Evolutionary conservation across 1,140 invertebrate genomes (phyloP).

Genomic region (Onthophagus taurus): DNA sequence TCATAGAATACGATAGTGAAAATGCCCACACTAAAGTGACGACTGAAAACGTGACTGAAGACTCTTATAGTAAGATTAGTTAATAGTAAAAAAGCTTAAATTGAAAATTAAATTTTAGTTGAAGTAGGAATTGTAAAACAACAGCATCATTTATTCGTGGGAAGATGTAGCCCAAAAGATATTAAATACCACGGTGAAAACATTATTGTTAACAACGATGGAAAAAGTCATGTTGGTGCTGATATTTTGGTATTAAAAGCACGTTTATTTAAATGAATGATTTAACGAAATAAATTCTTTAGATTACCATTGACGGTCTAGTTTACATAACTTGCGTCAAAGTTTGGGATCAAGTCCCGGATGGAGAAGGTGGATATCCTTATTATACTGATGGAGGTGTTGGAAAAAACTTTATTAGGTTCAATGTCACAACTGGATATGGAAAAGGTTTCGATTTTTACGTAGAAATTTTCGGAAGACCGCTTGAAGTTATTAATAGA

Average conservation of each 20-base stretch:
- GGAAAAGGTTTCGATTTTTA: conserved; percentile 32
- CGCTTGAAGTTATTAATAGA: no score
- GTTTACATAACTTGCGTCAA: conserved; percentile 30
- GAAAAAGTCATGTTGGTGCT: conserved; percentile 25
- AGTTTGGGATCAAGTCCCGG: conserved; percentile 26
- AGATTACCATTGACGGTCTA: conserved; percentile 28
- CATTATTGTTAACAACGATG: conserved; percentile 29
- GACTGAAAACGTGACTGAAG: background rate
- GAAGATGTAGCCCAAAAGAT: conserved; percentile 24
- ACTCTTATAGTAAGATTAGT: conserved; percentile 6
- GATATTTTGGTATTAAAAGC: conserved; percentile 25
- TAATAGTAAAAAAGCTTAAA: background rate
- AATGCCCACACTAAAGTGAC: background rate
- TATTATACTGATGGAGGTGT: conserved; percentile 26
- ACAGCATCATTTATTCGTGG: conserved; percentile 29
- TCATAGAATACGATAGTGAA: no score
- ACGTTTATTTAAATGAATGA: background rate
- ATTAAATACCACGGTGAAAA: conserved; percentile 28
- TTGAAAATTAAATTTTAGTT: conserved; percentile 21
- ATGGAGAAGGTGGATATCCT: conserved; percentile 27
- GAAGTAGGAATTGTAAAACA: conserved; percentile 24
- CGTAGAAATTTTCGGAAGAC: conserved; percentile 31
- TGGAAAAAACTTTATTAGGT: conserved; percentile 29
- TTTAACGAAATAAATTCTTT: conserved; percentile 13
- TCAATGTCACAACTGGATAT: conserved; percentile 26